Conservation (phyloP, 2,113 vertebrate species). For the Circaetus cinerascens region DNA sequence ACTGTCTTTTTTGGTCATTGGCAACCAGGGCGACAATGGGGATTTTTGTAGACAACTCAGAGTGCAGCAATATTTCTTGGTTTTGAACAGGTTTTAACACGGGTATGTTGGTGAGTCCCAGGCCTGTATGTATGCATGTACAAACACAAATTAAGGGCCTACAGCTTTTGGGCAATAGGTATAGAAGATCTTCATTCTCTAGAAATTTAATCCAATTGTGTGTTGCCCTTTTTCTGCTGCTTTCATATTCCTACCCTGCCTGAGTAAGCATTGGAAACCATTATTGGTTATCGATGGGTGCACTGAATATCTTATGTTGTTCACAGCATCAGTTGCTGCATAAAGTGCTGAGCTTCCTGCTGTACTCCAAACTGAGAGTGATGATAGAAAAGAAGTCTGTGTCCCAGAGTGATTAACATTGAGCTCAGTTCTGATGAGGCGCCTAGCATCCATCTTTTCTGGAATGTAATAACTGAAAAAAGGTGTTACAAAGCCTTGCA, state of each 20-base stretch:
- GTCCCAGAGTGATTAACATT: background rate
- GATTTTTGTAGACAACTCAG: background rate
- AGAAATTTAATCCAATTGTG: background rate
- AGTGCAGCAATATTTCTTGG: background rate
- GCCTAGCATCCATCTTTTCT: background rate
- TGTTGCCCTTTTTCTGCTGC: background rate
- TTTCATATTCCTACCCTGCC: background rate
- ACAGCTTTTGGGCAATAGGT: background rate
- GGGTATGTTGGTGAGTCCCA: background rate
- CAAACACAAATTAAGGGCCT: background rate
- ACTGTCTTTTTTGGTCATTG: background rate
- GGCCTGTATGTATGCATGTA: background rate
- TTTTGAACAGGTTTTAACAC: background rate
- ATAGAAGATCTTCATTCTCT: background rate
- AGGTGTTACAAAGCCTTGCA: background rate
- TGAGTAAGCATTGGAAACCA: background rate
- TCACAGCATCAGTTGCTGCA: background rate
- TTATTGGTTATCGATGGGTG: background rate
- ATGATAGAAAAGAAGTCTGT: background rate
- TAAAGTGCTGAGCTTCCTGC: background rate
- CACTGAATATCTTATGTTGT: background rate
- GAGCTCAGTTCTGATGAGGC: background rate
- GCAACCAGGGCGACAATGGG: background rate
- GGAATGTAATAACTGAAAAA: background rate
- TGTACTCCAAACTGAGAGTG: fast-evolving